phyloP scores from a whole-genome alignment of 2,888 invertebrate species.

The Eustalomyia histrio region DNA sequence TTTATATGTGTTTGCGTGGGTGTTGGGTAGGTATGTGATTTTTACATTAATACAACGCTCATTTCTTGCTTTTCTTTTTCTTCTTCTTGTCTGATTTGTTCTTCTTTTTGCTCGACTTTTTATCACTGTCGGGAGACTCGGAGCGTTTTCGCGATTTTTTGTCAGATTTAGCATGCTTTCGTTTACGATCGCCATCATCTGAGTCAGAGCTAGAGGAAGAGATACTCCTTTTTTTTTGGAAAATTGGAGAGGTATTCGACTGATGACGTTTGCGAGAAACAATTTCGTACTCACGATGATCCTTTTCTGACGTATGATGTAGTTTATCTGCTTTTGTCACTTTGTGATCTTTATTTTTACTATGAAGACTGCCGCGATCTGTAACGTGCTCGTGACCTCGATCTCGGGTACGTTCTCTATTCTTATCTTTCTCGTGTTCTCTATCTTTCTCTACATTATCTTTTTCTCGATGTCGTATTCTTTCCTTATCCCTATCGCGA shows the following conservation, averaged over 20 bases:
- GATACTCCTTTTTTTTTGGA: constrained; percentile 45
- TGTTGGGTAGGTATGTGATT: constrained; percentile 6
- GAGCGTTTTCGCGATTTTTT: constrained; percentile 56
- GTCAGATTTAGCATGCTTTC: constrained; percentile 53
- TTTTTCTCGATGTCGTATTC: constrained; percentile 53
- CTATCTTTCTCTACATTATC: constrained; percentile 12
- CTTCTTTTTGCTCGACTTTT: constrained; percentile 59
- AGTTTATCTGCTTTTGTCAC: constrained; percentile 41
- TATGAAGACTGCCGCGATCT: constrained; percentile 25
- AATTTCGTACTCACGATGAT: constrained; percentile 44
- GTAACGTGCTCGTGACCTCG: constrained; percentile 21
- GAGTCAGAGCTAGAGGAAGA: constrained; percentile 45
- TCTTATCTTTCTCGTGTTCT: constrained; percentile 43
- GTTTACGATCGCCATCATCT: constrained; percentile 50
- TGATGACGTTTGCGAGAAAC: constrained; percentile 35
- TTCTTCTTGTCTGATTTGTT: constrained; percentile 61
- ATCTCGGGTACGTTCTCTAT: constrained; percentile 36
- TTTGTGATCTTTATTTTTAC: constrained; percentile 46
- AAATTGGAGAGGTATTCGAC: constrained; percentile 39
- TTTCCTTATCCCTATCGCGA: constrained; percentile 68
- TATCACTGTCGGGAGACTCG: constrained; percentile 58
- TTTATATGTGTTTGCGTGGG: constrained; percentile 13
- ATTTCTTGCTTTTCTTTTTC: constrained; percentile 63
- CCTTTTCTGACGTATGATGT: constrained; percentile 43
- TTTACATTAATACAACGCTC: constrained; percentile 33